These are phyloP conservation scores for Butorides virescens DNA, from an alignment of 2,113 vertebrate genomes.

Conservation along the genomic window DNA sequence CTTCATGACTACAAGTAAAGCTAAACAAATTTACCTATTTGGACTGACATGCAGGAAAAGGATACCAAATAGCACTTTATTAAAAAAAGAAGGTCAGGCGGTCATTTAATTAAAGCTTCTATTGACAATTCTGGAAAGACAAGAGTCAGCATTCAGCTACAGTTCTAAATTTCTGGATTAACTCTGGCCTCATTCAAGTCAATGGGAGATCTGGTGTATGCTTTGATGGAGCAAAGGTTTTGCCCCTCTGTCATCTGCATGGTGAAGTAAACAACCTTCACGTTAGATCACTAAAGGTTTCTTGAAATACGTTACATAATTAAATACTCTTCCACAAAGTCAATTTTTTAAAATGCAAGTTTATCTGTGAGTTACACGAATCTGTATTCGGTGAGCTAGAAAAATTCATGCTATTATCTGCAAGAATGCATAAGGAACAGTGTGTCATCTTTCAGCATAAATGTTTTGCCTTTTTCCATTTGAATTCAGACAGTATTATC, in stretches of 20 bases:
- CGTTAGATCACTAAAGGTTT: background rate
- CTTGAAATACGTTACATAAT: background rate
- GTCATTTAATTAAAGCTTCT: background rate
- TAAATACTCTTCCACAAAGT: background rate
- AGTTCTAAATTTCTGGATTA: background rate
- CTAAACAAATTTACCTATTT: background rate
- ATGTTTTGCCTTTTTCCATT: background rate
- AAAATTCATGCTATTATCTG: background rate
- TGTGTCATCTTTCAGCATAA: background rate
- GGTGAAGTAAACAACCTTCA: background rate
- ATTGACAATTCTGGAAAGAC: background rate
- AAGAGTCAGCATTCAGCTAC: background rate
- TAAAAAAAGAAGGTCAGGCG: background rate
- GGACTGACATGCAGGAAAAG: background rate
- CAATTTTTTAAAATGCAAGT: background rate
- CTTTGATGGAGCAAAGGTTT: background rate
- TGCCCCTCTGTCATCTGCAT: rapidly evolving
- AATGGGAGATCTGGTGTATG: background rate
- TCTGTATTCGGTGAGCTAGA: background rate
- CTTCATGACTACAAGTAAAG: background rate
- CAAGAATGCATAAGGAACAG: background rate
- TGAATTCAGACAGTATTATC: conserved; percentile 29
- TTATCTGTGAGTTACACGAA: background rate
- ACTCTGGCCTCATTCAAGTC: background rate
- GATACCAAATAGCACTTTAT: background rate